Base-by-base conservation (phyloP, 2,888 invertebrate genomes). In the Eupithecia subumbrata region DNA sequence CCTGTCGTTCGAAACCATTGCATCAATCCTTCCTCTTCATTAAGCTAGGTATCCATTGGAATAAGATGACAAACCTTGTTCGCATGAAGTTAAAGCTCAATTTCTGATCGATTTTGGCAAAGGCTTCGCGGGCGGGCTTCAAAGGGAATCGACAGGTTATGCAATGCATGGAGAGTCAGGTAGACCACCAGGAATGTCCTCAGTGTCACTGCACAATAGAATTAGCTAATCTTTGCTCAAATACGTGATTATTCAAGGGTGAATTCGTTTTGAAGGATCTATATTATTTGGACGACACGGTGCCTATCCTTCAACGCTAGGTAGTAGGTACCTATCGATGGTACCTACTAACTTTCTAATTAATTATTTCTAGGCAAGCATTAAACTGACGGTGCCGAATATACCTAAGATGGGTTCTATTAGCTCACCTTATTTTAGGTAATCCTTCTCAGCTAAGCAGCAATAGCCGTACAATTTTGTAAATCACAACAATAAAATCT, bases 151-250 rank as follows among this genome's bases (percentile, higher is more conserved):
- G 18, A 34, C 5, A 30, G 68, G 69, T 77, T 77, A 75, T 75
- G 77, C 77, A 77, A 77, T 76, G 22, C 14, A 30, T 12, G 37
- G 66, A 52, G 48, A 11, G 63, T 22, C 12, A 40, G 22, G 16
- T 18, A 74, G 77, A 77, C 77, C 77, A 77, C 73, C 77, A 77
- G 5, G 73, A 56, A 16, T 75, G 73, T 77, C 75, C 68, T n/a
- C 60, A 48, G 66, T 67, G 71, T 73, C 73, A 76, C 45, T 56
- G 68, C 7, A 75, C 75, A 77, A 76, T 74, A 74, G 78, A 74
- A 72, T 76, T 76, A 74, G 68, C 70, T 76, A 72, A 78, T 78
- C 74, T 70, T 48, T 71, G 43, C 30, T 66, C 66, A 73, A 69
- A 69, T 52, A 52, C 37, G 40, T 75, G 66, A 40, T 48, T 71